These are phyloP conservation scores for Hirtodrosophila histrioides DNA, from an alignment of 2,888 invertebrate species.

Conservation along the genomic window DNA sequence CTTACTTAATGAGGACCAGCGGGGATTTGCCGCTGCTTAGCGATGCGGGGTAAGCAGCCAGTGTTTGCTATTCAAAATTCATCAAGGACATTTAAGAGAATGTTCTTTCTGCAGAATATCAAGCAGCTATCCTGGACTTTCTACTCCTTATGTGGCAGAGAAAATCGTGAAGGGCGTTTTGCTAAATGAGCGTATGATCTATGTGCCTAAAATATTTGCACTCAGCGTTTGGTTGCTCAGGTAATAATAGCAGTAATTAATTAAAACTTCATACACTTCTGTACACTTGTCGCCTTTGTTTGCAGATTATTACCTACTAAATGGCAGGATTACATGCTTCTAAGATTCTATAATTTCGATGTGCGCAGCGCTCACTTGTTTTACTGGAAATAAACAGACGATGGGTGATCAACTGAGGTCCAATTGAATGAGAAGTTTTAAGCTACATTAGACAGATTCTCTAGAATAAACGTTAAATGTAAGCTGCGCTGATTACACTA, in stretches of 20 bases:
- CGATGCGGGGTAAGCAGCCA: slow-evolving; percentile 78
- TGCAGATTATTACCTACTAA: slow-evolving; percentile 81
- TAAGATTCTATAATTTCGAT: slow-evolving; percentile 82
- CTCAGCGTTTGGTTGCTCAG: slow-evolving; percentile 82
- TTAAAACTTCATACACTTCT: too few relatives aligned
- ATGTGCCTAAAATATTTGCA: slow-evolving; percentile 83
- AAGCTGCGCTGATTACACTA: slow-evolving; percentile 23
- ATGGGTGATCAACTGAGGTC: background rate
- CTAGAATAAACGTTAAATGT: slow-evolving; percentile 26
- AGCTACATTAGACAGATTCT: slow-evolving; percentile 24
- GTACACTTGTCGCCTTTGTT: background rate
- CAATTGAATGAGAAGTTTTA: slow-evolving; percentile 23
- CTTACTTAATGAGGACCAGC: slow-evolving; percentile 84
- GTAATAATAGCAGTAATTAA: slow-evolving; percentile 44
- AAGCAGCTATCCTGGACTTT: slow-evolving; percentile 81
- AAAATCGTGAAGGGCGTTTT: slow-evolving; percentile 82
- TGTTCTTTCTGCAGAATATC: slow-evolving; percentile 67
- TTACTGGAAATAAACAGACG: slow-evolving; percentile 78
- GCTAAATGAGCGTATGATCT: slow-evolving; percentile 82
- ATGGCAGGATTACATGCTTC: slow-evolving; percentile 83
- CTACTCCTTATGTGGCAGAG: slow-evolving; percentile 82
- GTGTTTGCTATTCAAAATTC: too few relatives aligned
- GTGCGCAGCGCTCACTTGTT: slow-evolving; percentile 82
- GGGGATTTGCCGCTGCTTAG: slow-evolving; percentile 82
- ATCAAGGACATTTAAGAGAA: too few relatives aligned